Conservation (phyloP, 2,888 invertebrate species). For the Rotaria socialis region DNA sequence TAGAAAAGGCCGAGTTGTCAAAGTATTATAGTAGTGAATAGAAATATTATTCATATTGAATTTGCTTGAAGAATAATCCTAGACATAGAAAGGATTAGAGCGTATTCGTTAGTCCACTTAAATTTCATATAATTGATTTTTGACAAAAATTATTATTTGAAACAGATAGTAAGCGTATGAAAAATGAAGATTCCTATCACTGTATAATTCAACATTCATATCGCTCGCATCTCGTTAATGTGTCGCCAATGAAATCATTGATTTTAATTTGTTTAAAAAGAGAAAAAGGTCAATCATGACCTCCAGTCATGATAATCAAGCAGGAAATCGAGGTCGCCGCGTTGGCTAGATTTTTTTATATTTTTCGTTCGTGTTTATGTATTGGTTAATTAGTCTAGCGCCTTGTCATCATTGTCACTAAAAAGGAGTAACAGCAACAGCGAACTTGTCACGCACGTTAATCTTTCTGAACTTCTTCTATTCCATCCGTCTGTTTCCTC, state of each 20-base stretch:
- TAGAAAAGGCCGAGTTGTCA: not conserved
- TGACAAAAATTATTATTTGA: not conserved
- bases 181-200: not conserved
- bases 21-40: not conserved
- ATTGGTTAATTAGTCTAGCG: slow-evolving; percentile 18
- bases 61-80: not conserved
- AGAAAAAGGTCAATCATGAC: slow-evolving; percentile 3
- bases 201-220: not conserved
- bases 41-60: not conserved
- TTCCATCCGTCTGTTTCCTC: not conserved
- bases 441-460: slow-evolving; percentile 25
- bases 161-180: not conserved
- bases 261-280: slow-evolving; percentile 14
- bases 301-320: not conserved
- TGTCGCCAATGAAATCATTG: not conserved
- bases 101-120: not conserved
- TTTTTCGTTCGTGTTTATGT: not conserved
- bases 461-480: not conserved
- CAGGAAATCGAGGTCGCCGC: not conserved
- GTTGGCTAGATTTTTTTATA: not conserved
- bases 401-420: slow-evolving; percentile 12
- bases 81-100: not conserved
- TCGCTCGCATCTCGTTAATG: not conserved
- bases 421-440: not conserved
- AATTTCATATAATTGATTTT: not conserved